These are phyloP conservation scores for Volucella zonaria DNA, from an alignment of 2,888 invertebrate genomes.

Conservation along the genomic window DNA sequence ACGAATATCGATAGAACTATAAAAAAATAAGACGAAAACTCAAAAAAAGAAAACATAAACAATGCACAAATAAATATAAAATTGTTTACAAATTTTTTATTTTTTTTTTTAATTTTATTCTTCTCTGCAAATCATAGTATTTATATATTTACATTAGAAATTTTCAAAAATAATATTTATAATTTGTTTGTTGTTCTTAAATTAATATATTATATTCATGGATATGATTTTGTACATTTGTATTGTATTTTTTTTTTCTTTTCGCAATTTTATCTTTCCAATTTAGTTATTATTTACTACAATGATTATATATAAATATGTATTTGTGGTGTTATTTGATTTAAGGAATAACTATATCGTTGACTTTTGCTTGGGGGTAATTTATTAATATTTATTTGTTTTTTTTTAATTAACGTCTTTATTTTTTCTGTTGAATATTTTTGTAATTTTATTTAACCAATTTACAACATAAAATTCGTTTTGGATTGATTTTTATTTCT, in stretches of 20 bases:
- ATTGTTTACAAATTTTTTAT: constrained; percentile 2
- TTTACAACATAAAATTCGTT: background rate
- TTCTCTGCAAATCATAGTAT: constrained; percentile 38
- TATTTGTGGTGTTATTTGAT: constrained; percentile 19
- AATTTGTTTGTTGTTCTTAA: constrained; percentile 6
- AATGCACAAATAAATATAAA: constrained; percentile 30
- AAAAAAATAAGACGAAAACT: background rate
- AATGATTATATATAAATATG: constrained; percentile 36
- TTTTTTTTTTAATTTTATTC: constrained; percentile 11
- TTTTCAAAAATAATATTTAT: constrained; percentile 7
- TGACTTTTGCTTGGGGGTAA: constrained; percentile 46
- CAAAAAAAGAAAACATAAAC: constrained; percentile 13
- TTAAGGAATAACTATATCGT: constrained; percentile 49
- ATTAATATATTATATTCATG: constrained; percentile 16
- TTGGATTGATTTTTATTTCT: constrained; percentile 2
- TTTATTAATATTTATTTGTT: constrained; percentile 14
- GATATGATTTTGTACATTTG: constrained; percentile 64
- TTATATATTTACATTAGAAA: constrained; percentile 57
- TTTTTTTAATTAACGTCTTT: background rate
- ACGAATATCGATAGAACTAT: constrained; percentile 70
- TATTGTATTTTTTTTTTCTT: constrained; percentile 57
- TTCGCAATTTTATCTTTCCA: background rate
- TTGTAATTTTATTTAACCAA: constrained; percentile 40
- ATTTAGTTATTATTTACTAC: constrained; percentile 24
- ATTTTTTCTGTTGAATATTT: constrained; percentile 25